Base-by-base conservation (phyloP, 53 echinoderm and acorn worm genomes). In the Astropecten irregularis region DNA sequence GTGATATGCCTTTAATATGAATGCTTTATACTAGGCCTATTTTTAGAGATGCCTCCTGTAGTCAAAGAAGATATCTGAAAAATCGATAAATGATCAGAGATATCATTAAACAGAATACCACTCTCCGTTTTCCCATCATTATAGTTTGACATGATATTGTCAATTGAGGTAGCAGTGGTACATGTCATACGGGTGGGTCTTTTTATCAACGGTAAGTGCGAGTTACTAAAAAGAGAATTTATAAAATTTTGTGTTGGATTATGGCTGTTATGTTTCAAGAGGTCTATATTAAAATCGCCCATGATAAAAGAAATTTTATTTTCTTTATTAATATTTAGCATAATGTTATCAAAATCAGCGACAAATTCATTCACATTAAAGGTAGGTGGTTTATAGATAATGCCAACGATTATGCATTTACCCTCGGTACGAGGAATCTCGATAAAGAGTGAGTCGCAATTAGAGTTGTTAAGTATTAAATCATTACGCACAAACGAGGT, bases 271-370 rank as follows among this genome's bases (percentile, higher is more conserved):
- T 55, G 76, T 31, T 54, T 76, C 13, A 71, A 44, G 44, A 71
- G 48, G 26, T 71, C 71, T 44, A 71, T 71, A 10, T 71, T 71
- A 25, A 50, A 52, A 20, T 73, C 73, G 18, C 73, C 51, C 73
- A n/a, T n/a, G n/a, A n/a, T n/a, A n/a, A n/a, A n/a, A n/a, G n/a
- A n/a, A n/a, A n/a, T n/a, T n/a, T n/a, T n/a, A n/a, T n/a, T n/a
- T n/a, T n/a, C n/a, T n/a, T n/a, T n/a, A n/a, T n/a, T n/a, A n/a
- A n/a, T n/a, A n/a, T n/a, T n/a, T n/a, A n/a, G n/a, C n/a, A n/a
- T n/a, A n/a, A n/a, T n/a, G n/a, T n/a, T n/a, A n/a, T 63, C 63
- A 33, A 63, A 63, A 9, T 11, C 31, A 63, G 31, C 63, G 14
- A 63, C 63, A 63, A 63, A 63, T 15, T 33, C 34, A 33, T 63